Base-by-base conservation (phyloP, 1,140 invertebrate genomes). In the Wasmannia auropunctata region DNA sequence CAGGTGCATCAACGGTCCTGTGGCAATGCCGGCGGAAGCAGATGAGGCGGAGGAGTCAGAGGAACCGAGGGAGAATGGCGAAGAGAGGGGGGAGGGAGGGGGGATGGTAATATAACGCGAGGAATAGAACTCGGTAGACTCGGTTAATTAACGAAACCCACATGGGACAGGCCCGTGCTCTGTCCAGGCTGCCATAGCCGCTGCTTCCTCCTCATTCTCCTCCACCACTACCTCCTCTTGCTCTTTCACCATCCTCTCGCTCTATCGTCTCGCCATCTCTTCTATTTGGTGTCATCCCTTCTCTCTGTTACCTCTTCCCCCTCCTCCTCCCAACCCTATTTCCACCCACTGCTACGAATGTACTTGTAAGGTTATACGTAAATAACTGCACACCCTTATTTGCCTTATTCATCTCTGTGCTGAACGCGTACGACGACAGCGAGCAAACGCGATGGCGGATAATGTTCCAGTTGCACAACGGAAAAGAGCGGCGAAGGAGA, bases 121-220 rank as follows among this genome's bases (percentile, higher is more conserved):
- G 90, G 79, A 90, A 91, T 91, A 88, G 90, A 90, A 91, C 88
- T 90, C 87, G 74, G 88, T 89, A 89, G 91, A 92, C 91, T 92
- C 90, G 90, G 91, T 92, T 92, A 92, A 92, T 92, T 92, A 92
- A 92, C 91, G 91, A 91, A 92, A 92, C 88, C 91, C 91, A 92
- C 90, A 91, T 90, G 90, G 90, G 90, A 91, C 90, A 84, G 83
- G 76, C 84, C 74, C 83, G 72, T 74, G 77, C 75, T 90, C 76
- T 91, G 87, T 88, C 80, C 89, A 79, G 69, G 37, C 89, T 69
- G 75, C 56, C 60, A 54, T 80, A 62, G 46, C 22, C 34, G 69
- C 51, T 43, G 14, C 37, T 10, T 60, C n/a, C 37, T 85, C 58
- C 43, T 69, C 49, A 19, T 67, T 3, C 74, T 60, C 25, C 11